Base-by-base conservation (phyloP, 2,888 invertebrate species). In the Amorpha juglandis region DNA sequence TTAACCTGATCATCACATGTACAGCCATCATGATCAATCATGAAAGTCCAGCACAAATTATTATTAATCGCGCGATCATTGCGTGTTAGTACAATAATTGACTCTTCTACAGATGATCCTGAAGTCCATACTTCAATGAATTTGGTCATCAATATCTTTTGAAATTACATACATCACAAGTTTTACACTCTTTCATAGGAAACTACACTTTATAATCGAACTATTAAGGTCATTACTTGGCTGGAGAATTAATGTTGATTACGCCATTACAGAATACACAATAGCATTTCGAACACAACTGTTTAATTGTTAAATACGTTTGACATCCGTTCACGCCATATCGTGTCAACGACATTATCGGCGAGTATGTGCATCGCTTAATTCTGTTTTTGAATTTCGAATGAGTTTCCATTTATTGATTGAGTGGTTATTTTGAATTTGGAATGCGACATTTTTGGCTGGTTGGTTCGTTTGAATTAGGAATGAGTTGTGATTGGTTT, bases 281-380 rank as follows among this genome's bases (percentile, higher is more conserved):
- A 19, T 33, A 63, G 63, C 51, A 63, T 19, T 63, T 68, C 63
- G 68, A 68, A 70, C 70, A 70, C 68, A 70, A 70, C 68, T 70
- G 74, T 73, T 74, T 84, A 84, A 83, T 84, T 83, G 78, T 78
- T 84, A 80, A 80, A 85, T 84, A 83, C 80, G 80, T 82, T 84
- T 84, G 81, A 83, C 83, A 84, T 83, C 82, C 83, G 82, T 82
- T 81, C 78, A 76, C 80, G 80, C 82, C 71, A 76, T 74, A 74
- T 67, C 71, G 82, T 80, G 82, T 80, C 82, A 82, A 78, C 73
- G 82, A 82, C 79, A 78, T 75, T 81, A 72, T 70, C 55, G 69
- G 67, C 52, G 62, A 73, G 67, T 75, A 72, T 73, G 69, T 67
- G 69, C 68, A 74, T 73, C 75, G 73, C 75, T 72, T 70, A 76